Conservation (phyloP, 2,113 vertebrate genomes). For the Camelus bactrianus region DNA sequence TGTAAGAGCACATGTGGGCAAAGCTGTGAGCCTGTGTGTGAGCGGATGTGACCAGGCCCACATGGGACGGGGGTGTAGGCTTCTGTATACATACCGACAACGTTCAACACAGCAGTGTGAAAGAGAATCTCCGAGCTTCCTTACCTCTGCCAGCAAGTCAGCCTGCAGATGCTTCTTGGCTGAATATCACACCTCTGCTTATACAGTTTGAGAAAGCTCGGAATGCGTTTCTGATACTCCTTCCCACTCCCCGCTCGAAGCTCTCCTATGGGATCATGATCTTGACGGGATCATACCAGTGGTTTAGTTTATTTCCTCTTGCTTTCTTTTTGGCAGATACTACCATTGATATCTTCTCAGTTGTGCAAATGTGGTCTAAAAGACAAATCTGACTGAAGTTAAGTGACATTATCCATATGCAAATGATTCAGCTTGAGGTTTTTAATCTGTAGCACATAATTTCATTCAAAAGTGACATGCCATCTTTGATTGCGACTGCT, state of each 20-base stretch:
- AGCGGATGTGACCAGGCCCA: too few species aligned
- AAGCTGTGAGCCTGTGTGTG: neutral
- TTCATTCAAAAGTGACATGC: neutral
- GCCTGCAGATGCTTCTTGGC: neutral
- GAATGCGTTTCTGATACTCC: neutral
- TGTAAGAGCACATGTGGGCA: neutral
- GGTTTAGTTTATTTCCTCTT: neutral
- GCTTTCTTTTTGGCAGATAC: neutral
- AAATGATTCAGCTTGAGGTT: neutral
- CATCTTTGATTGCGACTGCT: neutral
- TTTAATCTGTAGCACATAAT: neutral
- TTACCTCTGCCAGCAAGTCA: neutral
- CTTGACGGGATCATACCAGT: neutral
- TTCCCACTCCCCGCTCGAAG: neutral
- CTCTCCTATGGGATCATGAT: neutral
- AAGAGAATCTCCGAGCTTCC: neutral
- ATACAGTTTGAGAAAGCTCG: neutral
- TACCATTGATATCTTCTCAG: neutral
- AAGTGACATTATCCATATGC: neutral
- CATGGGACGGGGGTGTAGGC: too few species aligned
- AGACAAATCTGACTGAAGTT: neutral
- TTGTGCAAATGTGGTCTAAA: slow-evolving; percentile 11
- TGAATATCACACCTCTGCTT: accelerated
- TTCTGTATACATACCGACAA: neutral
- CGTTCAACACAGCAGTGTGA: neutral